phyloP scores from a whole-genome alignment of 1,140 invertebrate species.

The Mamestra configurata region DNA sequence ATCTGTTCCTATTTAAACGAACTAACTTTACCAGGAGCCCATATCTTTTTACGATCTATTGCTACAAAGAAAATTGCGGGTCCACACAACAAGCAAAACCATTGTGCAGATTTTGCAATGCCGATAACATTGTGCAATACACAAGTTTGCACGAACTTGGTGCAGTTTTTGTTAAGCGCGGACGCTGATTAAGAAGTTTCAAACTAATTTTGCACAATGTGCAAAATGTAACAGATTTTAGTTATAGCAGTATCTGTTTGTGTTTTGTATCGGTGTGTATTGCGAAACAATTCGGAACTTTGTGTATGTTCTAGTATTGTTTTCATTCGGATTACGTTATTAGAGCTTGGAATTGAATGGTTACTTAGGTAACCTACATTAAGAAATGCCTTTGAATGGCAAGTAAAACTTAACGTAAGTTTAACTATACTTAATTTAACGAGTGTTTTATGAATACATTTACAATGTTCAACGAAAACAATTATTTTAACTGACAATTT shows the following conservation, averaged over 20 bases:
- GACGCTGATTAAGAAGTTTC: conserved; percentile 42
- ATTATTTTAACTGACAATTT: no score
- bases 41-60: conserved; percentile 21
- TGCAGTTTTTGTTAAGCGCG: conserved; percentile 35
- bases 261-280: conserved; percentile 22
- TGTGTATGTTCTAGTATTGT: neutral
- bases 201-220: conserved; percentile 46
- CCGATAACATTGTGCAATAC: conserved; percentile 47
- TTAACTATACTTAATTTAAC: no score
- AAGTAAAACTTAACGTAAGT: no score
- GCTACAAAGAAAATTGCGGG: conserved; percentile 20
- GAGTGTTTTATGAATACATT: no score
- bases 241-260: conserved; percentile 15
- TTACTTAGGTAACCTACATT: no score
- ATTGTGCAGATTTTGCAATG: conserved; percentile 30
- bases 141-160: conserved; percentile 42
- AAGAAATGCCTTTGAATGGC: no score
- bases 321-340: neutral
- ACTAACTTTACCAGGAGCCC: neutral
- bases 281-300: conserved; percentile 10
- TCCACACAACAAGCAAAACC: conserved; percentile 5
- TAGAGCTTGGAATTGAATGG: neutral
- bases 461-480: no score
- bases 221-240: conserved; percentile 31
- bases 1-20: neutral